Evolutionary conservation across 1,140 invertebrate genomes (phyloP), one percentile per base, ranked within the genome.

Genomic region (Dinoponera quadriceps): DNA sequence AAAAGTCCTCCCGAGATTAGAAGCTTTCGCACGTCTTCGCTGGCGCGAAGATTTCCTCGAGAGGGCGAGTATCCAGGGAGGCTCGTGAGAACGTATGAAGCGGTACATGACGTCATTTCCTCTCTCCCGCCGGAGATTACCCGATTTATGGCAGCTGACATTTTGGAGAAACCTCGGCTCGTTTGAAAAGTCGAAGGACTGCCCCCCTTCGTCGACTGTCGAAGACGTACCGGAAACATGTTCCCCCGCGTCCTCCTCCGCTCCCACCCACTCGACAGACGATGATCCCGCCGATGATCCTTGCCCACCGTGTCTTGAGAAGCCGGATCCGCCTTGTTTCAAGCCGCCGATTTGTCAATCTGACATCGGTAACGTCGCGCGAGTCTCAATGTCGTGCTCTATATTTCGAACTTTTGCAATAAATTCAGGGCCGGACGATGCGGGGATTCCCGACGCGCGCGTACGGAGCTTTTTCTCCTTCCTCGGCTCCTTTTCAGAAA

Each of bases 321-420:
- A 22, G 51, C n/a, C 29, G 16, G 51, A 54, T 51, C n/a, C 73
- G 29, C 75, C 18, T 62, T 22, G 54, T 49, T 51, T 29, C 13
- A 11, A 11, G 33, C 18, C 22, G 16, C 22, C 65, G 22, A 3
- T 13, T 57, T 69, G 4, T 48, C 14, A 29, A 4, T 18, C 51
- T 18, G 20, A 20, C 49, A 0, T 33, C 22, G 65, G 75, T 80
- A 71, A 80, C 1, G 14, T 48, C 57, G 63, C n/a, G 63, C n/a
- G 1, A 69, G 27, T 80, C 44, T 55, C 20, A 7, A 7, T 33
- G 66, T 38, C 4, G 0, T 20, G 18, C 16, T 20, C 29, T 7
- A 20, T 38, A 29, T 68, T 33, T 68, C 29, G 9, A 80, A 80
- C 75, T 80, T 80, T 48, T 25, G 11, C n/a, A 9, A 80, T 80